Base-by-base conservation (phyloP, 2,797 vertebrate genomes). In the Sebastes vulpes region DNA sequence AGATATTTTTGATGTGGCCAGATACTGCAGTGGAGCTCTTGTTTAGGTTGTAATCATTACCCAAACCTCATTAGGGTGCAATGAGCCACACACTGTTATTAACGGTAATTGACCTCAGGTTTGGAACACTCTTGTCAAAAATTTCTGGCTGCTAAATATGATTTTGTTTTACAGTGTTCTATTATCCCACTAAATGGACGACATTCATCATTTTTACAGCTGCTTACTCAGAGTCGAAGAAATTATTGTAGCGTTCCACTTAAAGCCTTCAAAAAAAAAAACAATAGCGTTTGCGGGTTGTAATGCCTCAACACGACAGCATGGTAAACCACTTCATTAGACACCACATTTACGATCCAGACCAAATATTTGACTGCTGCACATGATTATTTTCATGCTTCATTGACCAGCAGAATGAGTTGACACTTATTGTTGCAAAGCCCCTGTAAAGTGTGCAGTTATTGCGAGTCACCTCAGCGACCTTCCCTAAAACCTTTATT, bases 141-240 rank as follows among this genome's bases (percentile, higher is more conserved):
- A 81, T 66, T 28, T 77, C 66, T 84, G 83, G 74, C 86, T 76
- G 84, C 78, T 89, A 88, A 92, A 92, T 85, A 72, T 84, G 67
- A 89, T 89, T 93, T 86, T 81, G 65, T 89, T 92, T 90, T 82
- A 85, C 78, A 75, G 61, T 48, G 63, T 89, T 83, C 35, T 87
- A 82, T 92, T 92, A 92, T 92, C 77, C 83, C 28, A 12, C 71
- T 42, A 88, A 92, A 93, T 91, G 75, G 84, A 87, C n/a, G 56
- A 11, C 70, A 93, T 95, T 81, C 92, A 92, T 95, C 91, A 95
- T 87, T 84, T 90, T 90, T 91, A 92, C 78, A 82, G 77, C 89
- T 50, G 78, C 54, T 84, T 72, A 79, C 42, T 84, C 63, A 26
- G 20, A 61, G 54, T 60, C 31, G 1, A 48, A 81, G 21, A 50